Percentiles rank a stretch among this genome's conserved stretches.
These are phyloP conservation scores for Notolabrus celidotus DNA, from an alignment of 2,797 vertebrate genomes.

Conservation along the genomic window DNA sequence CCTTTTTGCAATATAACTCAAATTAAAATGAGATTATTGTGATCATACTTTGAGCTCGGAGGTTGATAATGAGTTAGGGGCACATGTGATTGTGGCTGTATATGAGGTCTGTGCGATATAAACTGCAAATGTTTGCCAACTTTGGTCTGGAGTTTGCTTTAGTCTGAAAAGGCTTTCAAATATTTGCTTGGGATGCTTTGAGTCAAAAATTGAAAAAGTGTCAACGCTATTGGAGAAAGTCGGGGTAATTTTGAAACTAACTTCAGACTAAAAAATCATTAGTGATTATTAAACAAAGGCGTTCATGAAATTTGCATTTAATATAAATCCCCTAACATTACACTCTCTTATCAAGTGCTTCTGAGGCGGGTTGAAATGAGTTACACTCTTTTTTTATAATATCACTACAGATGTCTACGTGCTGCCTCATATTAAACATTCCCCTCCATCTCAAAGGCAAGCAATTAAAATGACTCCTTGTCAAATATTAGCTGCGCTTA, in stretches of 20 bases:
- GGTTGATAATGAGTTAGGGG: constrained; percentile 73
- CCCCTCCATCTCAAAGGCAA: constrained; percentile 45
- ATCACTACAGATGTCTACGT: constrained; percentile 47
- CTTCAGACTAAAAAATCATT: constrained; percentile 45
- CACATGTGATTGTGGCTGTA: constrained; percentile 59
- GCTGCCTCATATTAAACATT: constrained; percentile 47
- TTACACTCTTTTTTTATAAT: constrained; percentile 39
- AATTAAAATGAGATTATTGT: constrained; percentile 84
- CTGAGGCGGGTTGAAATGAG: constrained; percentile 59
- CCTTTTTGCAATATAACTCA: constrained; percentile 72
- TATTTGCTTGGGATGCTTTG: constrained; percentile 71
- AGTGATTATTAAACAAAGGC: constrained; percentile 57
- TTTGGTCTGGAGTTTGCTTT: constrained; percentile 72
- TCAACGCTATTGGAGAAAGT: constrained; percentile 60
- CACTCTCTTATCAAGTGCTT: constrained; percentile 56
- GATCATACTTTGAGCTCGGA: constrained; percentile 73
- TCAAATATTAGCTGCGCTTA: constrained; percentile 68
- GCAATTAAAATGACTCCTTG: constrained; percentile 66
- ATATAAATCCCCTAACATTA: constrained; percentile 57
- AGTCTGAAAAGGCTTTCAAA: constrained; percentile 68
- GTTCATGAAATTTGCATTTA: constrained; percentile 57
- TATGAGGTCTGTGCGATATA: constrained; percentile 65
- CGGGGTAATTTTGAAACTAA: constrained; percentile 46
- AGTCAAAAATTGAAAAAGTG: constrained; percentile 70
- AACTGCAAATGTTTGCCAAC: constrained; percentile 74